Conservation (phyloP, 2,888 invertebrate genomes). For the Saturnia pavonia region DNA sequence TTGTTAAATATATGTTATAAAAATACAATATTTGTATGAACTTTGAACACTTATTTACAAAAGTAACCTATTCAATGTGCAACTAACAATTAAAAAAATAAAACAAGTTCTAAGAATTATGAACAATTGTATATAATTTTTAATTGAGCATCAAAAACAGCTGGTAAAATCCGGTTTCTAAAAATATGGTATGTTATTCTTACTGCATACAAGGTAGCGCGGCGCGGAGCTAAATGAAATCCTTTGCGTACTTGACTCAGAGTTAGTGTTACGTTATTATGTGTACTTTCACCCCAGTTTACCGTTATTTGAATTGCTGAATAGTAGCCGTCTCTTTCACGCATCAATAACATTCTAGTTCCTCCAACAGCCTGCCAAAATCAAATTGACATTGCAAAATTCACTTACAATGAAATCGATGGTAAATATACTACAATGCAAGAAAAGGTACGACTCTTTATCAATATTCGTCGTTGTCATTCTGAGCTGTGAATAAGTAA, state of each 20-base stretch:
- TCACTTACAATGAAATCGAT: neutral
- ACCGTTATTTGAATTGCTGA: constrained; percentile 65
- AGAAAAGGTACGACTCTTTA: neutral
- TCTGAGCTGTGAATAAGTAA: too few species aligned
- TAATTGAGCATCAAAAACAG: neutral
- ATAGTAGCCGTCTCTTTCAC: constrained; percentile 38
- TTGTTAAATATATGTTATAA: too few species aligned
- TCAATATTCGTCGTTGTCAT: neutral
- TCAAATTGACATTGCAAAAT: neutral
- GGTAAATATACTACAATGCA: neutral
- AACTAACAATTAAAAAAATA: neutral
- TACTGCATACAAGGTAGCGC: neutral
- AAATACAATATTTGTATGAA: too few species aligned
- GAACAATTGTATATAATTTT: neutral
- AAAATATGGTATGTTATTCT: neutral
- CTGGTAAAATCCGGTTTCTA: neutral
- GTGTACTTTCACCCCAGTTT: constrained; percentile 72
- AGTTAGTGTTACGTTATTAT: constrained; percentile 57
- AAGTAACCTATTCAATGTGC: neutral
- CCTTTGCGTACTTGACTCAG: constrained; percentile 43
- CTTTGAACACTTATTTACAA: too few species aligned
- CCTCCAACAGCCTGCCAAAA: neutral
- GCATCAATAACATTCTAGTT: constrained; percentile 35
- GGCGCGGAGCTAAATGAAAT: constrained; percentile 35
- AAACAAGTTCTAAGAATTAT: neutral